Conservation (phyloP, 2,113 vertebrate genomes). For the Ivindomyrus marchei region DNA sequence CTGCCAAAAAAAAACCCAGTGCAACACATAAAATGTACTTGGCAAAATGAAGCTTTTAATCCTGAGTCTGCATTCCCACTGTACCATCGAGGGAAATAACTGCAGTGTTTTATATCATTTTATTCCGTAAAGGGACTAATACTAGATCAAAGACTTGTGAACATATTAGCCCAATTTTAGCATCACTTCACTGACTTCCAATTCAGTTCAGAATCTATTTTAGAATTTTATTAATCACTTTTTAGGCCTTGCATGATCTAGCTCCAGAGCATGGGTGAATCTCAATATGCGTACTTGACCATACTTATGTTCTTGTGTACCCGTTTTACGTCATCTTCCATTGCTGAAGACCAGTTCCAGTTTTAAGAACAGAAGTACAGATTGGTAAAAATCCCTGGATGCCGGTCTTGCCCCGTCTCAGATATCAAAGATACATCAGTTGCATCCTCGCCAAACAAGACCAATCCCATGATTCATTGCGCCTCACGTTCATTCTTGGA, state of each 20-base stretch:
- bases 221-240: neutral
- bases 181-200: neutral
- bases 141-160: neutral
- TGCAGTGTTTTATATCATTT: neutral
- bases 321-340: neutral
- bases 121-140: neutral
- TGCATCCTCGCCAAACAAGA: neutral
- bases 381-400: neutral
- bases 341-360: neutral
- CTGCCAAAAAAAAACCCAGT: neutral
- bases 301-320: neutral
- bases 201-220: neutral
- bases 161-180: neutral
- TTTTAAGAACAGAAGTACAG: neutral
- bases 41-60: neutral
- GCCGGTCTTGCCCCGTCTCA: neutral
- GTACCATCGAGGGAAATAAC: neutral
- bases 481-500: neutral
- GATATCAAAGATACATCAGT: neutral
- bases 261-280: neutral
- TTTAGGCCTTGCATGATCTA: neutral
- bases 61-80: neutral
- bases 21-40: neutral
- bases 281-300: neutral
- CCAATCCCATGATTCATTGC: neutral